phyloP scores from a whole-genome alignment of 2,888 invertebrate species.

The Monopis laevigella region DNA sequence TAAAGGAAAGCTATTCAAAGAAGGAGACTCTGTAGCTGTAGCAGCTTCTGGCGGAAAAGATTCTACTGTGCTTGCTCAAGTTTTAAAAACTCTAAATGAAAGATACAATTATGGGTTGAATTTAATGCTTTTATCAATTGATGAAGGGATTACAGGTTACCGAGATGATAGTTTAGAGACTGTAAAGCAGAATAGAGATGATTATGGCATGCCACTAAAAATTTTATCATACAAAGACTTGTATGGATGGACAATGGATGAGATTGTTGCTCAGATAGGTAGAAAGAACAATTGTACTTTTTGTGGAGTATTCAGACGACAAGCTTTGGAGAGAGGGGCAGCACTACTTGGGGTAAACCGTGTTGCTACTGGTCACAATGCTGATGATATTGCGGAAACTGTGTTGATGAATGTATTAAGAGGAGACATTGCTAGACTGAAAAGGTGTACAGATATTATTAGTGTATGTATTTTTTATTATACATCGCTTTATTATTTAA shows the following conservation, averaged over 20 bases:
- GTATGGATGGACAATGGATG: conserved; percentile 99
- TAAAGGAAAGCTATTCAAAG: conserved; percentile 81
- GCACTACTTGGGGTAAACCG: conserved; percentile 87
- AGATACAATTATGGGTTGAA: conserved; percentile 90
- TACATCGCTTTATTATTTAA: no score
- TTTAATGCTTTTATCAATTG: conserved; percentile 92
- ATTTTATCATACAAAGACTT: conserved; percentile 96
- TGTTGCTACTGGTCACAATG: conserved; percentile 97
- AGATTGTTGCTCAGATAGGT: conserved; percentile 87
- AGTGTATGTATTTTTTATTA: conserved; percentile 76
- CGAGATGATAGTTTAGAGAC: conserved; percentile 97
- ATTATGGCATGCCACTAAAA: conserved; percentile 93
- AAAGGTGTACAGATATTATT: conserved; percentile 89
- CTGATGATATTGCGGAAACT: conserved; percentile 98
- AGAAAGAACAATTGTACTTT: conserved; percentile 97
- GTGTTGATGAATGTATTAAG: conserved; percentile 97
- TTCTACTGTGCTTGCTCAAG: conserved; percentile 96
- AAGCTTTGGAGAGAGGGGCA: conserved; percentile 96
- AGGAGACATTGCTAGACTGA: conserved; percentile 94
- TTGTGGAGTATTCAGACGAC: conserved; percentile 94
- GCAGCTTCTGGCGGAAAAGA: conserved; percentile 97
- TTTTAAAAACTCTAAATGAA: conserved; percentile 90
- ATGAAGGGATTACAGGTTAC: conserved; percentile 97
- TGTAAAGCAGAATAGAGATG: conserved; percentile 92
- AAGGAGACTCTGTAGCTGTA: conserved; percentile 88